Conservation (phyloP, 2,888 invertebrate genomes). For the Nemotelus pantherinus region DNA sequence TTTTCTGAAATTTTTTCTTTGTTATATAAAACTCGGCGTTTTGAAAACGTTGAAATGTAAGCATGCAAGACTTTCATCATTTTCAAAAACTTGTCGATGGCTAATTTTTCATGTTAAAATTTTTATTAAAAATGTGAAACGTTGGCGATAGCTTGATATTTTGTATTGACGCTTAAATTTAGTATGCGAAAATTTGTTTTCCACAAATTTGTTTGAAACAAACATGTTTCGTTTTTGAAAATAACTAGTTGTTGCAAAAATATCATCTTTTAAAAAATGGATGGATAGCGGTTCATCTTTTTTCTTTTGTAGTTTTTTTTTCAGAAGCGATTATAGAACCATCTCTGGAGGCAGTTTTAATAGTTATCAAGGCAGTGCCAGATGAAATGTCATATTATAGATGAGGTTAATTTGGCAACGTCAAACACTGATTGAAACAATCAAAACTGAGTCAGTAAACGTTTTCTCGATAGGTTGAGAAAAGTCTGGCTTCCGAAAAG, state of each 20-base stretch:
- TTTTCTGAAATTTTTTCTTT: background rate
- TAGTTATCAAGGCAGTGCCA: no score
- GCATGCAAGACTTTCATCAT: background rate
- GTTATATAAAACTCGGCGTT: slow-evolving; percentile 17
- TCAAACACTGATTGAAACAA: no score
- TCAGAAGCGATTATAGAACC: no score
- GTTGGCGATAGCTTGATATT: slow-evolving; percentile 24
- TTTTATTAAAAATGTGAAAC: slow-evolving; percentile 22
- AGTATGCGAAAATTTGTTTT: background rate
- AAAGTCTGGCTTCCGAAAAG: no score
- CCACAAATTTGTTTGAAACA: no score
- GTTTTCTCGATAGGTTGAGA: no score
- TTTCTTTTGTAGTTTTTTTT: background rate
- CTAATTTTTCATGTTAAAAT: slow-evolving; percentile 6
- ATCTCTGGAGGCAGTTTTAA: no score
- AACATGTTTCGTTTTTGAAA: no score
- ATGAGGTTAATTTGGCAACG: no score
- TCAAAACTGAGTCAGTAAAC: no score
- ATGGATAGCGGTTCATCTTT: slow-evolving; percentile 37
- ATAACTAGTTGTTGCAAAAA: no score
- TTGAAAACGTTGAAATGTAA: background rate
- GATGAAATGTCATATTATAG: no score
- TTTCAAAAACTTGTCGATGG: background rate
- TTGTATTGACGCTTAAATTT: background rate
- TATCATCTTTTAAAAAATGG: slow-evolving; percentile 28